Conservation (phyloP, 2,888 invertebrate species). For the Dione vanillae region DNA sequence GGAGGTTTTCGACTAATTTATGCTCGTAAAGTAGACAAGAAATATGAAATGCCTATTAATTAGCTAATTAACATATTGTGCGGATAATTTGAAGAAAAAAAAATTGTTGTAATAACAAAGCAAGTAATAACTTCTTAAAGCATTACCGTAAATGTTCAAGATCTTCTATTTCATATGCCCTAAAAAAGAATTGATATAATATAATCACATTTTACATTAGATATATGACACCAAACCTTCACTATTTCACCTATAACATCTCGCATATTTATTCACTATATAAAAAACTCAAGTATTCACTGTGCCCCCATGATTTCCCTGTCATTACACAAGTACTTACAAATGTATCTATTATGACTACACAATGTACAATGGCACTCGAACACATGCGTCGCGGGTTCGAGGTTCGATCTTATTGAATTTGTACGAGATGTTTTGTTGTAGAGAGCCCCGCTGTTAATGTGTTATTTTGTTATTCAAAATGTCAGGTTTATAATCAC, state of each 20-base stretch:
- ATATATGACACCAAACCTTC: too few species aligned
- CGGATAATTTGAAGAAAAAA: too few species aligned
- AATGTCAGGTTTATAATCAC: constrained; percentile 31
- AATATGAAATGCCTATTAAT: background rate
- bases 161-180: too few species aligned
- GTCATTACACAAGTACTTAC: constrained; percentile 65
- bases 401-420: constrained; percentile 76
- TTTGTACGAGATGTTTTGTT: constrained; percentile 70
- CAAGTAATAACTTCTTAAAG: too few species aligned
- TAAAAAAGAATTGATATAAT: too few species aligned
- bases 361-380: constrained; percentile 60
- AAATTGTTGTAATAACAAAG: too few species aligned
- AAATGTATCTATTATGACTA: constrained; percentile 68
- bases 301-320: constrained; percentile 73
- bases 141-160: too few species aligned
- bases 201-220: too few species aligned
- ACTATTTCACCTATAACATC: constrained; percentile 9
- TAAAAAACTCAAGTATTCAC: constrained; percentile 44
- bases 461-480: constrained; percentile 45
- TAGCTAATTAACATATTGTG: too few species aligned
- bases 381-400: constrained; percentile 76
- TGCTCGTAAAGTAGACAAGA: too few species aligned
- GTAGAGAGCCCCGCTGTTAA: constrained; percentile 45
- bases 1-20: background rate
- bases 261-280: constrained; percentile 22